A percentile compares a stretch with the other conserved stretches of the same genome.
phyloP scores from a whole-genome alignment of 2,888 invertebrate species.

The Xanthorhoe designata region DNA sequence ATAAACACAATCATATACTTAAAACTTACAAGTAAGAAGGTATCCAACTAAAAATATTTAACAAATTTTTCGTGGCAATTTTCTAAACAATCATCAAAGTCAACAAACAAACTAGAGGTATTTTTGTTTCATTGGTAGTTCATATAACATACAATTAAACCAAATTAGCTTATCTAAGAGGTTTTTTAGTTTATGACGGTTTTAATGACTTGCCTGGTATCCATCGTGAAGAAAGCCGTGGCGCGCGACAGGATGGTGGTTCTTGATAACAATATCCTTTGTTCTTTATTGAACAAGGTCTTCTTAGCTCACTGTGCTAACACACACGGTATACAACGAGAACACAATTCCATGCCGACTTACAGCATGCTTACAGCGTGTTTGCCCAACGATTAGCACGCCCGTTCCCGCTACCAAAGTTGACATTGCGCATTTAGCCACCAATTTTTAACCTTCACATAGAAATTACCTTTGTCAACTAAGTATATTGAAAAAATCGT shows the following conservation, averaged over 20 bases:
- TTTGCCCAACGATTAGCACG: conserved; percentile 80
- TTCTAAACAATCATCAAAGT: not conserved
- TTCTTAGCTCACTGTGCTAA: conserved; percentile 71
- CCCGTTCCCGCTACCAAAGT: conserved; percentile 75
- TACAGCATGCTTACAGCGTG: conserved; percentile 59
- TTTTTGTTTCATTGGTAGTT: conserved; percentile 9
- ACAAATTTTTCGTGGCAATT: not conserved
- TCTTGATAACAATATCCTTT: conserved; percentile 62
- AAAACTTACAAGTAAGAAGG: no score
- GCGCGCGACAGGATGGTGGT: conserved; percentile 50
- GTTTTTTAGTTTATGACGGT: conserved; percentile 37
- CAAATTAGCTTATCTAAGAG: conserved; percentile 39
- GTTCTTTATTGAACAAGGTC: conserved; percentile 64
- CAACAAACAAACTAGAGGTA: not conserved
- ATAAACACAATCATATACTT: no score
- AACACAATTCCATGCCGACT: conserved; percentile 63
- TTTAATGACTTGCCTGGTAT: conserved; percentile 63
- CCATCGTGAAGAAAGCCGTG: conserved; percentile 65
- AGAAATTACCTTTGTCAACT: conserved; percentile 71
- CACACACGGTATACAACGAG: conserved; percentile 66
- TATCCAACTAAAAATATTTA: no score
- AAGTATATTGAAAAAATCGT: conserved; percentile 50
- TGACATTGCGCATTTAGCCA: conserved; percentile 78
- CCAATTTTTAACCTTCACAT: conserved; percentile 75
- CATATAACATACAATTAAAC: conserved; percentile 26